Conservation (phyloP, 2,888 invertebrate species). For the Acronicta leporina region DNA sequence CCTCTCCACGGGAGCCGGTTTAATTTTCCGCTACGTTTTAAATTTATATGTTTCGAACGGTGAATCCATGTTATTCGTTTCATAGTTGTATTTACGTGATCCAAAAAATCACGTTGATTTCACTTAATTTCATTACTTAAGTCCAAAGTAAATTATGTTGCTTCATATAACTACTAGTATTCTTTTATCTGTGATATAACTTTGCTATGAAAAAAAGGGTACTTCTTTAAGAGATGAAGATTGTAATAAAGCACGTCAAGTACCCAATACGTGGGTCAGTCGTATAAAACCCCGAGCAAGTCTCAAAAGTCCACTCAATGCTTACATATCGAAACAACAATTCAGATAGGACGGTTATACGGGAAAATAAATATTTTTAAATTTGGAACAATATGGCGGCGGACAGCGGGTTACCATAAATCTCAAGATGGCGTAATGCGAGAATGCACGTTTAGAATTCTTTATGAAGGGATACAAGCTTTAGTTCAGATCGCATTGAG, state of each 20-base stretch:
- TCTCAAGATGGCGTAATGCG: conserved; percentile 86
- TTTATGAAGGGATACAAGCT: conserved; percentile 81
- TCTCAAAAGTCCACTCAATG: conserved; percentile 71
- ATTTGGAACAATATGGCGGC: conserved; percentile 87
- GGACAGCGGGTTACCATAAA: conserved; percentile 85
- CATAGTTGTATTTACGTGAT: conserved; percentile 3
- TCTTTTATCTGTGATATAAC: too few relatives aligned
- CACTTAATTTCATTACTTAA: too few relatives aligned
- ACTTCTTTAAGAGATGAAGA: conserved; percentile 14
- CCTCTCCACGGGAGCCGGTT: conserved; percentile 69
- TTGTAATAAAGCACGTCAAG: conserved; percentile 46
- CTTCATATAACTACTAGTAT: too few relatives aligned
- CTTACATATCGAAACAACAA: conserved; percentile 62
- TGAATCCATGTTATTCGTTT: conserved; percentile 36
- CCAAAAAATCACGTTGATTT: background rate
- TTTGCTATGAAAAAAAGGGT: too few relatives aligned
- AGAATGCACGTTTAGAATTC: conserved; percentile 83
- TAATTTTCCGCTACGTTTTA: conserved; percentile 77
- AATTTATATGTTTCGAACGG: conserved; percentile 68
- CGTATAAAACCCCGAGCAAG: conserved; percentile 70
- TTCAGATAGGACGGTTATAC: conserved; percentile 66
- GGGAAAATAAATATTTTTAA: conserved; percentile 84
- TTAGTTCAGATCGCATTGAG: conserved; percentile 69
- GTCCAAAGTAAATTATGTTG: too few relatives aligned
- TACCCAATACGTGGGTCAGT: conserved; percentile 60